A percentile compares a stretch with the other conserved stretches of the same genome.
These are phyloP conservation scores for Apotomis turbidana DNA, from an alignment of 2,888 invertebrate genomes.

Conservation along the genomic window DNA sequence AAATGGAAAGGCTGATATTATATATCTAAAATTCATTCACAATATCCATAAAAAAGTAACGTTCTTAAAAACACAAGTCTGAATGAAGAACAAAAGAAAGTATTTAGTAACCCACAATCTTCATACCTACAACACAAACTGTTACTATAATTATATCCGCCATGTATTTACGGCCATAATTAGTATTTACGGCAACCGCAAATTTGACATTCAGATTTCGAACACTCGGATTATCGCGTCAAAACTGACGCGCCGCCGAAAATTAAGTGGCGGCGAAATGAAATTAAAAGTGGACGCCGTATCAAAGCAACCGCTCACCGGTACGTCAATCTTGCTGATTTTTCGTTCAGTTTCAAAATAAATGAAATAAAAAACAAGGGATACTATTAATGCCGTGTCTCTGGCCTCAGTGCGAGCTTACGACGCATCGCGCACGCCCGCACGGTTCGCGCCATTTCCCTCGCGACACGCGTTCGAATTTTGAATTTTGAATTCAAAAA, in stretches of 20 bases:
- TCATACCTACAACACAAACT: conserved; percentile 19
- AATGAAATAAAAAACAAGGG: conserved; percentile 66
- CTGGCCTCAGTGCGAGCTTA: conserved; percentile 74
- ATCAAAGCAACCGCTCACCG: conserved; percentile 65
- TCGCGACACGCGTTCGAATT: conserved; percentile 54
- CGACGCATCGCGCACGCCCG: conserved; percentile 75
- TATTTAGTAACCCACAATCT: conserved; percentile 17
- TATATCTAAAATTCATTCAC: no score
- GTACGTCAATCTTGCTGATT: conserved; percentile 71
- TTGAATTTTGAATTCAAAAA: conserved; percentile 48
- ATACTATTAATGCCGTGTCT: conserved; percentile 67
- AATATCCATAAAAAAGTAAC: background rate
- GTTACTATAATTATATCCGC: conserved; percentile 24
- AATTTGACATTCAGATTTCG: conserved; percentile 44
- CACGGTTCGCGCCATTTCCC: conserved; percentile 61
- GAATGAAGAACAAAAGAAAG: conserved; percentile 37
- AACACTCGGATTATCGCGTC: conserved; percentile 67
- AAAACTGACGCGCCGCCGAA: conserved; percentile 65
- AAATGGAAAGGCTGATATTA: no score
- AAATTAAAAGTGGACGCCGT: conserved; percentile 44
- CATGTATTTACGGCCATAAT: conserved; percentile 32
- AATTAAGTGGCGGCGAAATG: conserved; percentile 62
- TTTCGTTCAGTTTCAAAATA: conserved; percentile 73
- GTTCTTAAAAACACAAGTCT: background rate
- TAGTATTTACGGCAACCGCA: conserved; percentile 41